A percentile compares a stretch with the other conserved stretches of the same genome.
Conservation (phyloP, 1,140 invertebrate species). For the Solenopsis fugax region DNA sequence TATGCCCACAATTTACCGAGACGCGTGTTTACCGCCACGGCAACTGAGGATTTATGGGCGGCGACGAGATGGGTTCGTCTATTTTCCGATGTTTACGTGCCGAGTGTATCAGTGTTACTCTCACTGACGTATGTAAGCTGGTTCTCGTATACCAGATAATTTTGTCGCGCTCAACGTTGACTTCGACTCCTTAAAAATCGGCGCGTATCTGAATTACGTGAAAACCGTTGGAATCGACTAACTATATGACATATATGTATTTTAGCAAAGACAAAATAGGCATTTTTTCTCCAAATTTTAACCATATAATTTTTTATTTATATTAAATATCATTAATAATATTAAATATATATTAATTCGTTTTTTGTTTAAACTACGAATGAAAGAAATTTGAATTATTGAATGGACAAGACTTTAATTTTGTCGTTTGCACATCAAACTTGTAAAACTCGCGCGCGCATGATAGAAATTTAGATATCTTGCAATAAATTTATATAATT, state of each 20-base stretch:
- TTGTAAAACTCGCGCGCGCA: neutral
- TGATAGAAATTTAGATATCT: neutral
- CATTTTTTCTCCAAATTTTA: too few relatives aligned
- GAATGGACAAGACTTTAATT: neutral
- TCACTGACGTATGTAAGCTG: neutral
- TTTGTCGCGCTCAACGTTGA: slow-evolving; percentile 22
- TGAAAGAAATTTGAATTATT: neutral
- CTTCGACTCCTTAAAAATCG: slow-evolving; percentile 2
- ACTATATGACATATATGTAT: neutral
- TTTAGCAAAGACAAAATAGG: neutral
- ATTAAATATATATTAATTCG: neutral
- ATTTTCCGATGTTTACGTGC: slow-evolving; percentile 17
- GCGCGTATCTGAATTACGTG: too few relatives aligned
- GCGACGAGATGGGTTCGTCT: neutral
- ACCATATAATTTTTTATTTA: neutral
- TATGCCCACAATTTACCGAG: slow-evolving; percentile 1
- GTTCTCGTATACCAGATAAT: neutral
- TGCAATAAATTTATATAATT: neutral
- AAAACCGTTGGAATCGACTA: neutral
- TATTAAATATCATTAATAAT: neutral
- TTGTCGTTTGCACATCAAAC: neutral
- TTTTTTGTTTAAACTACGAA: neutral
- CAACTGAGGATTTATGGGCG: slow-evolving; percentile 17
- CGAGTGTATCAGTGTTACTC: neutral
- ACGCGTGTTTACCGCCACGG: neutral